These are phyloP conservation scores for Drosophila merina DNA, from an alignment of 2,888 invertebrate genomes.

Conservation along the genomic window DNA sequence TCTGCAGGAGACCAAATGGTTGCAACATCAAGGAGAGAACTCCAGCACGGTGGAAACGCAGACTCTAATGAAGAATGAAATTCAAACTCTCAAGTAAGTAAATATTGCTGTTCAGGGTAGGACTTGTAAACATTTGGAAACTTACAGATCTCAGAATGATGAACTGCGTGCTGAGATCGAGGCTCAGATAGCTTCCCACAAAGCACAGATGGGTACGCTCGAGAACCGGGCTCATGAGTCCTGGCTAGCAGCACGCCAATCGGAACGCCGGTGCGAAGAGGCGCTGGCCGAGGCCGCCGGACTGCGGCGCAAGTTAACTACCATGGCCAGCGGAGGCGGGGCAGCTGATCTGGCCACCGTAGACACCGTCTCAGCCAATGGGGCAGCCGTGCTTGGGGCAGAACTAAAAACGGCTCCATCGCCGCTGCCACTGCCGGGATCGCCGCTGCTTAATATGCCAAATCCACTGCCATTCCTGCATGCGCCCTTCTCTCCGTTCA, in stretches of 20 bases:
- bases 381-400: slow-evolving; percentile 28
- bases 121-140: not conserved
- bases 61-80: slow-evolving; percentile 90
- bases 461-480: slow-evolving; percentile 86
- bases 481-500: slow-evolving; percentile 86
- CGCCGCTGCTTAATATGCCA: slow-evolving; percentile 81
- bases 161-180: slow-evolving; percentile 91
- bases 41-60: slow-evolving; percentile 91
- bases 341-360: slow-evolving; percentile 31
- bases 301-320: slow-evolving; percentile 86
- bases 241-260: slow-evolving; percentile 93
- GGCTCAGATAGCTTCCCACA: slow-evolving; percentile 90
- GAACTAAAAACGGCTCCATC: slow-evolving; percentile 78
- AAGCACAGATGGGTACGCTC: slow-evolving; percentile 89
- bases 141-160: slow-evolving; percentile 85
- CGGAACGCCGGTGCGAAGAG: slow-evolving; percentile 92
- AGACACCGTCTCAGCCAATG: slow-evolving; percentile 48
- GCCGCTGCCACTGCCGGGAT: slow-evolving; percentile 82
- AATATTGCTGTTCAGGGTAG: not conserved
- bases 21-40: slow-evolving; percentile 92
- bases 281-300: slow-evolving; percentile 89
- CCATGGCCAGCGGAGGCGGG: slow-evolving; percentile 74
- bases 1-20: slow-evolving; percentile 90
- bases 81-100: slow-evolving; percentile 90
- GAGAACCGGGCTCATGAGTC: slow-evolving; percentile 94